Conservation (phyloP, 2,113 vertebrate genomes). For the Rhinoptilus africanus region DNA sequence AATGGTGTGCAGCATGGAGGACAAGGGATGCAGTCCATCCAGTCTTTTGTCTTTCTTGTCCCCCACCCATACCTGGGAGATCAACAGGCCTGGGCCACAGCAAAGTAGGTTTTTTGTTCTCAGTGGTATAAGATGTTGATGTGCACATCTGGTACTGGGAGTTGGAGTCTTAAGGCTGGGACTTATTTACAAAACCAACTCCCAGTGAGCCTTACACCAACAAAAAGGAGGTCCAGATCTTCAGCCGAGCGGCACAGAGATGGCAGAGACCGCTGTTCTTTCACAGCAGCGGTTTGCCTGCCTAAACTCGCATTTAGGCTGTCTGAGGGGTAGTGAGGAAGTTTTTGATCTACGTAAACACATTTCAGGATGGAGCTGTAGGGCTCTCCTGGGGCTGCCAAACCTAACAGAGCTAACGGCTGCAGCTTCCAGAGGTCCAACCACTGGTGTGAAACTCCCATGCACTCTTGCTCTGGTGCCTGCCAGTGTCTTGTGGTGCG, state of each 20-base stretch:
- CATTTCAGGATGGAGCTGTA: not conserved
- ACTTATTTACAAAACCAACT: not conserved
- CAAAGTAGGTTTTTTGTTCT: not conserved
- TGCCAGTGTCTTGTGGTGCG: not conserved
- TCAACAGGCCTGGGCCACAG: too few relatives aligned
- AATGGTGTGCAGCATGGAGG: not conserved
- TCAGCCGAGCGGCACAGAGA: not conserved
- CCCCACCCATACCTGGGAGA: not conserved
- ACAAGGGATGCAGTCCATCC: not conserved
- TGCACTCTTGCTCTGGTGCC: not conserved
- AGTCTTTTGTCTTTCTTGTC: not conserved
- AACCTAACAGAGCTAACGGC: not conserved
- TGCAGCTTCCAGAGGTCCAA: not conserved
- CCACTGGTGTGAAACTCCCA: not conserved
- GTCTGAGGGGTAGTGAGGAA: not conserved
- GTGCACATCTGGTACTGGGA: not conserved
- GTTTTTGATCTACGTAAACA: not conserved
- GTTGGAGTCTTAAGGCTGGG: not conserved
- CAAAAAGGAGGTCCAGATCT: not conserved
- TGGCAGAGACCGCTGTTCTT: not conserved
- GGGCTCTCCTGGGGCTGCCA: not conserved
- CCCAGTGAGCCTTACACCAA: not conserved
- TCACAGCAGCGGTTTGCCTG: not conserved
- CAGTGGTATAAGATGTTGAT: not conserved
- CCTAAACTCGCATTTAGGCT: not conserved